Conservation (phyloP, 37 sponge, comb jelly and placozoan species). For the Oopsacas minuta region DNA sequence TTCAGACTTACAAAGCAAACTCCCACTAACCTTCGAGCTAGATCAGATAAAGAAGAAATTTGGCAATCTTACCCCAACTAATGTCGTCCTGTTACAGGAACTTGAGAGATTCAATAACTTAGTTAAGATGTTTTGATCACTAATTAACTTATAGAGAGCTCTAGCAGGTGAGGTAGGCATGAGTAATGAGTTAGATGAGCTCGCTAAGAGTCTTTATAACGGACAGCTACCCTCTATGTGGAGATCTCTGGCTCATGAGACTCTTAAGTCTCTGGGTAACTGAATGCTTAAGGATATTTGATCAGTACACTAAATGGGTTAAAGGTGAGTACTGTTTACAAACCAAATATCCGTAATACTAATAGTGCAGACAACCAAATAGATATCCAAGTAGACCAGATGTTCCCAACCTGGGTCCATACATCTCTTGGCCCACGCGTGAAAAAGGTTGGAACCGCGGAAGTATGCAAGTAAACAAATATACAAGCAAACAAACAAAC, state of each 20-base stretch:
- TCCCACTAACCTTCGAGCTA: constrained; percentile 71
- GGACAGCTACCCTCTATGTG: constrained; percentile 92
- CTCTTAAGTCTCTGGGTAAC: constrained; percentile 89
- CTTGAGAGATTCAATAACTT: constrained; percentile 92
- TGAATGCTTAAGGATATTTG: constrained; percentile 85
- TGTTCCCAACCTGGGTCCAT: no score
- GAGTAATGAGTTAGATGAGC: constrained; percentile 94
- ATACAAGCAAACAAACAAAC: no score
- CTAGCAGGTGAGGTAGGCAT: constrained; percentile 97
- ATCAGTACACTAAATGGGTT: constrained; percentile 85
- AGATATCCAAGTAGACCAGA: no score
- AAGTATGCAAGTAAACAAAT: no score
- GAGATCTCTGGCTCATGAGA: constrained; percentile 85
- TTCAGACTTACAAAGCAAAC: constrained; percentile 78
- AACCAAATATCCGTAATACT: no score
- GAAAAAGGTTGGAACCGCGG: no score
- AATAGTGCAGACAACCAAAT: no score
- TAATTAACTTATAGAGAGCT: constrained; percentile 79
- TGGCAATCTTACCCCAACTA: constrained; percentile 71
- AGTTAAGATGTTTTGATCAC: constrained; percentile 73
- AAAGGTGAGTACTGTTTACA: no score
- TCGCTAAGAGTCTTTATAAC: constrained; percentile 83
- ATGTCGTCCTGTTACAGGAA: constrained; percentile 92
- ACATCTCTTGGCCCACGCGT: no score
- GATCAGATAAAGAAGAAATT: constrained; percentile 80